These are phyloP conservation scores for Apteryx owenii DNA, from an alignment of 2,113 vertebrate species.

Conservation along the genomic window DNA sequence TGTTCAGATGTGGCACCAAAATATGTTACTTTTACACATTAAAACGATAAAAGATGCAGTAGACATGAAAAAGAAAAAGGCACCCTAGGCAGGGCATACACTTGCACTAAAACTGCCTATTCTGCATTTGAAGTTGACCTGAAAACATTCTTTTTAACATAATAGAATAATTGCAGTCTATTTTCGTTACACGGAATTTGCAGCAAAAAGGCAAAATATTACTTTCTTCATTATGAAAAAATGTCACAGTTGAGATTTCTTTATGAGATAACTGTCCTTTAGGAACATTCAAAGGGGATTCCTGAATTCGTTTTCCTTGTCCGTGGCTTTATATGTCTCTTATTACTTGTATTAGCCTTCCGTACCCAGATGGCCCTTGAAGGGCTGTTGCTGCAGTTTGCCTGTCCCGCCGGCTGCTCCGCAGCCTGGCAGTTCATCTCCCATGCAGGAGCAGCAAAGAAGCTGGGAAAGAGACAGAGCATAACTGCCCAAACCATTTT, in stretches of 20 bases:
- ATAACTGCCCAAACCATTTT: not conserved
- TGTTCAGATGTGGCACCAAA: not conserved
- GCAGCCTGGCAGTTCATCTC: not conserved
- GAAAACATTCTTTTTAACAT: not conserved
- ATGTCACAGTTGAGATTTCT: not conserved
- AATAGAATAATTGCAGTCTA: not conserved
- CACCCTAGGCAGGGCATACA: rapidly evolving
- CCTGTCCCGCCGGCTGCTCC: not conserved
- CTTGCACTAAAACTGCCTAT: not conserved
- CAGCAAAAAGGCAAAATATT: not conserved
- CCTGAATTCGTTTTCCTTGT: not conserved
- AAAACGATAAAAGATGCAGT: not conserved
- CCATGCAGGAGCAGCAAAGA: not conserved
- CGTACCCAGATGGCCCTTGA: not conserved
- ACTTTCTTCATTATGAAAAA: not conserved
- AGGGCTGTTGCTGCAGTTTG: rapidly evolving
- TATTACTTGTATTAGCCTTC: not conserved
- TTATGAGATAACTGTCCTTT: not conserved
- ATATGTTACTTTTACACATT: not conserved
- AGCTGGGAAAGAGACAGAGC: not conserved
- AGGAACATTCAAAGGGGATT: not conserved
- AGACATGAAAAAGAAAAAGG: not conserved
- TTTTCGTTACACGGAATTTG: not conserved
- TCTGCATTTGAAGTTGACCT: not conserved
- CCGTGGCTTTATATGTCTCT: not conserved